Percentiles rank a stretch among this genome's conserved stretches.
These are phyloP conservation scores for Xestoiulus laeticollis DNA, from an alignment of 2,888 invertebrate genomes.

Conservation along the genomic window DNA sequence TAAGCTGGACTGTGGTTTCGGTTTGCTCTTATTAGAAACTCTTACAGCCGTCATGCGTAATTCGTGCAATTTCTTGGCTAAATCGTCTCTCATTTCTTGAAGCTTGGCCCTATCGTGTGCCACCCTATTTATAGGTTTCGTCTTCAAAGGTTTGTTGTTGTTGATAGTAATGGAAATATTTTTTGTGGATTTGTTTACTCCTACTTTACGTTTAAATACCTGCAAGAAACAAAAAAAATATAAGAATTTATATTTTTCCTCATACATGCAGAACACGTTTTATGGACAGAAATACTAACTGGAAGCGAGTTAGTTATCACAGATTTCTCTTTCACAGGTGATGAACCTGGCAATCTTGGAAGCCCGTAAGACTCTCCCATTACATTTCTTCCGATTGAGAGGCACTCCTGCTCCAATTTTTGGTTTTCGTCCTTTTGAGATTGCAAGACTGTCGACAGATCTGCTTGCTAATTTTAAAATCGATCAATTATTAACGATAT, in stretches of 20 bases:
- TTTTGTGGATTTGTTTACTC: background rate
- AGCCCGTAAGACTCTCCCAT: conserved; percentile 30
- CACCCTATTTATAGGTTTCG: conserved; percentile 33
- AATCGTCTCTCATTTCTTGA: conserved; percentile 53
- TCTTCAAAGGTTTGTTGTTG: background rate
- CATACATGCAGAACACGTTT: background rate
- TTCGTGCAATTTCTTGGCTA: conserved; percentile 51
- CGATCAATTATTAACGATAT: background rate
- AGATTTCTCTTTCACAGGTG: background rate
- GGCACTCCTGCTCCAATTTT: conserved; percentile 47
- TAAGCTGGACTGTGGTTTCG: background rate
- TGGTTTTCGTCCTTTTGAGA: background rate
- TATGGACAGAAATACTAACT: background rate
- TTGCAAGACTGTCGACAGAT: background rate
- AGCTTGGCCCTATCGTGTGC: conserved; percentile 52
- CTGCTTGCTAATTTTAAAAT: conserved; percentile 35
- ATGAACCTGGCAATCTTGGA: background rate
- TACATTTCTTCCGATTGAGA: conserved; percentile 48
- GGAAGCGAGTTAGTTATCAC: background rate
- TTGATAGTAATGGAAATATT: conserved; percentile 15
- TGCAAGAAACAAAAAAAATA: background rate
- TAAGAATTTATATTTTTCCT: background rate
- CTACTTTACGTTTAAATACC: conserved; percentile 16
- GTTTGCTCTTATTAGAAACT: background rate
- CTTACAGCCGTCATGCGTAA: conserved; percentile 47